These are phyloP conservation scores for Arizona elegans DNA, from an alignment of 2,113 vertebrate species.

Conservation along the genomic window DNA sequence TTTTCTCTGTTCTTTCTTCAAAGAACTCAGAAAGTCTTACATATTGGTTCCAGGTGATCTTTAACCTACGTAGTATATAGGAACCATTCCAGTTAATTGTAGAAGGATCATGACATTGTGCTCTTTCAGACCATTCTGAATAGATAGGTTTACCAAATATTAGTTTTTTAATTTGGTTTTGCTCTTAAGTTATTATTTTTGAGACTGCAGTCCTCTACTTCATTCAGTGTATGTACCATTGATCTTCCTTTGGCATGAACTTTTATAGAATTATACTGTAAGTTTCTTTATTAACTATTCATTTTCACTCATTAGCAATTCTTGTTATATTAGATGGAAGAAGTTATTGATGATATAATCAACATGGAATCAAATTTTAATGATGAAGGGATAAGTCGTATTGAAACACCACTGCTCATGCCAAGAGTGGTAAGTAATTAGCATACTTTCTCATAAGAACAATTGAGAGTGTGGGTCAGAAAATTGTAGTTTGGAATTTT, in stretches of 20 bases:
- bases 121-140: neutral
- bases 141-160: neutral
- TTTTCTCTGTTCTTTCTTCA: neutral
- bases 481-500: neutral
- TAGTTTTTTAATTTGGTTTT: conserved; percentile 1
- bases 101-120: neutral
- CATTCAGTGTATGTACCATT: neutral
- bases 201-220: neutral
- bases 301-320: conserved; percentile 29
- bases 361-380: conserved; percentile 89
- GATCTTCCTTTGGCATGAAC: neutral
- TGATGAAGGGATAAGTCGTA: conserved; percentile 84
- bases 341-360: conserved; percentile 91
- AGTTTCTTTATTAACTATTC: neutral
- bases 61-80: neutral
- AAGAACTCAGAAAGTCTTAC: neutral
- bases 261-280: neutral
- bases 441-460: neutral
- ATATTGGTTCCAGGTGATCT: neutral
- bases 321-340: conserved; percentile 83
- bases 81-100: neutral
- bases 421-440: conserved; percentile 88
- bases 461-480: conserved; percentile 4
- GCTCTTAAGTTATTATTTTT: neutral
- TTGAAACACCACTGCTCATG: conserved; percentile 83